These are phyloP conservation scores for Semotilus atromaculatus DNA, from an alignment of 2,797 vertebrate genomes.

Conservation along the genomic window DNA sequence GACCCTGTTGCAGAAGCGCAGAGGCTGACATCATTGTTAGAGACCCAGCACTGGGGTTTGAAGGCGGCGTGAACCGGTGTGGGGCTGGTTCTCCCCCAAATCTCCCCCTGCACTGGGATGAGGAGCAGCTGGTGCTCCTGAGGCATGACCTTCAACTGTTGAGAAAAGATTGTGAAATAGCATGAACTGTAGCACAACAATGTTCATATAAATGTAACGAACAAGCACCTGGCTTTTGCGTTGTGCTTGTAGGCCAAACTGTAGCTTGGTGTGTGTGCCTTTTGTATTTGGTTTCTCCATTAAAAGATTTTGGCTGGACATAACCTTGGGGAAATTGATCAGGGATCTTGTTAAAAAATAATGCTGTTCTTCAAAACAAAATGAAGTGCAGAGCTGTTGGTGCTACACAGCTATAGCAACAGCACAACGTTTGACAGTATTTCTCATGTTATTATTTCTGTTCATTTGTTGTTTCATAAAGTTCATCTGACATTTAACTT, in stretches of 20 bases:
- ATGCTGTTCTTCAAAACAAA: background rate
- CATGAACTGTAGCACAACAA: slow-evolving; percentile 17
- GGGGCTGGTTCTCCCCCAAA: slow-evolving; percentile 26
- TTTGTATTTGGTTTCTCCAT: slow-evolving; percentile 8
- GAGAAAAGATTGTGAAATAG: slow-evolving; percentile 24
- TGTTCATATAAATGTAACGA: too few relatives aligned
- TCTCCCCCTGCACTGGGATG: slow-evolving; percentile 29
- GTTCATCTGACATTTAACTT: background rate
- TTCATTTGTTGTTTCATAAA: background rate
- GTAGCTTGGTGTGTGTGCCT: background rate
- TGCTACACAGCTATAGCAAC: background rate
- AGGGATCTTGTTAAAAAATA: background rate
- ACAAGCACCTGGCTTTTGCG: slow-evolving; percentile 23
- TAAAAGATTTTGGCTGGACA: background rate
- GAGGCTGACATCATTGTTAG: slow-evolving; percentile 58
- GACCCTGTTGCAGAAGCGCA: slow-evolving; percentile 53
- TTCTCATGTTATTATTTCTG: background rate
- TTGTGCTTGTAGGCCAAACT: slow-evolving; percentile 1
- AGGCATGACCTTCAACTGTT: background rate
- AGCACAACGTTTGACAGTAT: too few relatives aligned
- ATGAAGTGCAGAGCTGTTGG: background rate
- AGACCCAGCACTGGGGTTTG: slow-evolving; percentile 47
- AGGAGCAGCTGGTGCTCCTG: slow-evolving; percentile 32
- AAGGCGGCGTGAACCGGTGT: slow-evolving; percentile 39
- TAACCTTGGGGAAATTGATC: background rate